Evolutionary conservation across 2,797 vertebrate species (phyloP).

Genomic region (Pyrocephalus nanus): DNA sequence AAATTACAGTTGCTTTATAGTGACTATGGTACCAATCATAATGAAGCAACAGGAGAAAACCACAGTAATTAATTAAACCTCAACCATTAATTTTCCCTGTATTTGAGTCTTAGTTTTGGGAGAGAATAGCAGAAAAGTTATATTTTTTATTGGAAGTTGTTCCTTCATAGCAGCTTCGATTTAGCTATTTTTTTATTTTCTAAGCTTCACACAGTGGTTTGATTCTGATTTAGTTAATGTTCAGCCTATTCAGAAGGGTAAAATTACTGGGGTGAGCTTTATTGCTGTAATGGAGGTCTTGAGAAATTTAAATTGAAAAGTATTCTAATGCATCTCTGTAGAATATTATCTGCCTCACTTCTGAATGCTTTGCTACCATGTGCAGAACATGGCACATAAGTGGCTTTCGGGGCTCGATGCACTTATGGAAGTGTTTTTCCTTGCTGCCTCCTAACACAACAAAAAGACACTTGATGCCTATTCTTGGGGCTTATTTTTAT

Average conservation of each 20-base stretch:
- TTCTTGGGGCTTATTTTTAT: conserved; percentile 28
- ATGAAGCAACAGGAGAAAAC: not conserved
- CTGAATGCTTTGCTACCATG: conserved; percentile 32
- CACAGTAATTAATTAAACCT: not conserved
- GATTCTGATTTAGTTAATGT: conserved; percentile 66
- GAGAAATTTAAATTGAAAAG: conserved; percentile 67
- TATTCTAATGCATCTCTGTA: conserved; percentile 63
- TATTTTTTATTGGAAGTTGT: not conserved
- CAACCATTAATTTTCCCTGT: not conserved
- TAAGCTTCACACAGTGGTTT: not conserved
- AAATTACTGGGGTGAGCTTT: conserved; percentile 60
- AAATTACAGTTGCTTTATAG: not conserved
- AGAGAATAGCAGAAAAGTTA: not conserved
- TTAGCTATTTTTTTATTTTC: not conserved
- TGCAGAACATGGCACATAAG: conserved; percentile 57
- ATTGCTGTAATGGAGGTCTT: conserved; percentile 56
- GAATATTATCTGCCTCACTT: conserved; percentile 47
- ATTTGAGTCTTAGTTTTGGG: not conserved
- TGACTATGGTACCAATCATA: not conserved
- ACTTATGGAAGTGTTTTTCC: conserved; percentile 47
- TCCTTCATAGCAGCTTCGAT: not conserved
- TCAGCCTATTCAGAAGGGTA: conserved; percentile 60
- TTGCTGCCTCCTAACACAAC: not conserved
- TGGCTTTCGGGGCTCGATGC: not conserved
- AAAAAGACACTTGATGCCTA: conserved; percentile 29